Percentiles rank a stretch among this genome's conserved stretches.
Evolutionary conservation across 2,888 invertebrate genomes (phyloP).

Genomic region (Ectropis crepuscularia): DNA sequence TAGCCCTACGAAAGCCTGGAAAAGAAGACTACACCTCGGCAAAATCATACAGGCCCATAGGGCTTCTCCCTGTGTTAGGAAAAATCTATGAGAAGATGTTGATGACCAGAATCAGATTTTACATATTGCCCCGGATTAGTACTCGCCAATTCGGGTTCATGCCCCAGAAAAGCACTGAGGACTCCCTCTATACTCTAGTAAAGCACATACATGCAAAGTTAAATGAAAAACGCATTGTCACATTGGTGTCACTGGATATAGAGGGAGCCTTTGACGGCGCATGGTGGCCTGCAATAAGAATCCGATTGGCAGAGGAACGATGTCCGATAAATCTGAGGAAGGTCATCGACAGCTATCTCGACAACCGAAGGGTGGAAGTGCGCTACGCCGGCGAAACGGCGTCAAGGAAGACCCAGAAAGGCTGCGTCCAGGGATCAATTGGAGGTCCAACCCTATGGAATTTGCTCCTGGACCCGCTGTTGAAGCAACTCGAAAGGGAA

Average conservation of each 20-base stretch:
- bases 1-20: not conserved
- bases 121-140: not conserved
- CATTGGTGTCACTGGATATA: no score
- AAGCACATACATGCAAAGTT: no score
- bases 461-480: conserved; percentile 23
- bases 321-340: conserved; percentile 7
- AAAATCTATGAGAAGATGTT: no score
- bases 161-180: conserved; percentile 14
- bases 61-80: no score
- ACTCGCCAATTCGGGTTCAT: conserved; percentile 19
- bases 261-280: no score
- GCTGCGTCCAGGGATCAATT: conserved; percentile 26
- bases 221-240: no score
- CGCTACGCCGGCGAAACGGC: conserved; percentile 14
- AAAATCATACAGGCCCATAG: no score
- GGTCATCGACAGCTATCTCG: conserved; percentile 7
- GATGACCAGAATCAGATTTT: no score
- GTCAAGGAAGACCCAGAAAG: conserved; percentile 17
- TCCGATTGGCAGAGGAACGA: not conserved
- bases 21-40: no score
- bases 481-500: not conserved
- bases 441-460: conserved; percentile 37
- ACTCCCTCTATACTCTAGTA: no score
- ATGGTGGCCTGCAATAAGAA: no score
- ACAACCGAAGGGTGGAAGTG: conserved; percentile 4